phyloP scores from a whole-genome alignment of 2,113 vertebrate genomes.

The Sinocyclocheilus anophthalmus region DNA sequence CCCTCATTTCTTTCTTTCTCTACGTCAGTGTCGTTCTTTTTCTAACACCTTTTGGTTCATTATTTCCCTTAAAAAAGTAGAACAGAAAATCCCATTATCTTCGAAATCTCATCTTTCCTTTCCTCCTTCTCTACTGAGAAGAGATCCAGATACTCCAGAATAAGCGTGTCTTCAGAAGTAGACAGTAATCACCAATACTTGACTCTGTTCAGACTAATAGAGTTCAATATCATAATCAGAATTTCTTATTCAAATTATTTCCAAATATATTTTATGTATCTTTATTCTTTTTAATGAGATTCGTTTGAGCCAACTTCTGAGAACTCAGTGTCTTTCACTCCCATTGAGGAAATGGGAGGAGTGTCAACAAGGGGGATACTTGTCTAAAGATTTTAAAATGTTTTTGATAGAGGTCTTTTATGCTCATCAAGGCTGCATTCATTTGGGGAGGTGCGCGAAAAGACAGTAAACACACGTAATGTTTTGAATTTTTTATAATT shows the following conservation, averaged over 20 bases:
- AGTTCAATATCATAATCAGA: not conserved
- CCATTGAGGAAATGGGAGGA: no score
- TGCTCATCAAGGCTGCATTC: not conserved
- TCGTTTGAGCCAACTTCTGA: not conserved
- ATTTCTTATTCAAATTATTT: not conserved
- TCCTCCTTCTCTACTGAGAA: not conserved
- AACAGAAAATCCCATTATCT: not conserved
- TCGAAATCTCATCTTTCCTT: not conserved
- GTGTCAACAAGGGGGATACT: not conserved
- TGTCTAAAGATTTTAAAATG: no score
- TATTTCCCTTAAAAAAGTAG: no score
- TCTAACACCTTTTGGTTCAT: not conserved
- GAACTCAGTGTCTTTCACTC: not conserved
- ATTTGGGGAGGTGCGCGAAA: no score
- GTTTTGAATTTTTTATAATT: no score
- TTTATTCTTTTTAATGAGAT: not conserved
- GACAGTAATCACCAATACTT: not conserved
- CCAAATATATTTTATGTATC: not conserved
- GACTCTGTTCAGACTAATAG: not conserved
- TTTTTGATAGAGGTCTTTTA: not conserved
- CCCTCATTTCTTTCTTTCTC: not conserved
- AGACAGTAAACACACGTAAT: no score
- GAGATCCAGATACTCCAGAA: not conserved
- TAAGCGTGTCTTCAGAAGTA: not conserved
- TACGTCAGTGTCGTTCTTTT: slow-evolving; percentile 40